A percentile compares a stretch with the other conserved stretches of the same genome.
Evolutionary conservation across 2,797 vertebrate species (phyloP).

Genomic region (Ctenochaetus hawaiiensis): DNA sequence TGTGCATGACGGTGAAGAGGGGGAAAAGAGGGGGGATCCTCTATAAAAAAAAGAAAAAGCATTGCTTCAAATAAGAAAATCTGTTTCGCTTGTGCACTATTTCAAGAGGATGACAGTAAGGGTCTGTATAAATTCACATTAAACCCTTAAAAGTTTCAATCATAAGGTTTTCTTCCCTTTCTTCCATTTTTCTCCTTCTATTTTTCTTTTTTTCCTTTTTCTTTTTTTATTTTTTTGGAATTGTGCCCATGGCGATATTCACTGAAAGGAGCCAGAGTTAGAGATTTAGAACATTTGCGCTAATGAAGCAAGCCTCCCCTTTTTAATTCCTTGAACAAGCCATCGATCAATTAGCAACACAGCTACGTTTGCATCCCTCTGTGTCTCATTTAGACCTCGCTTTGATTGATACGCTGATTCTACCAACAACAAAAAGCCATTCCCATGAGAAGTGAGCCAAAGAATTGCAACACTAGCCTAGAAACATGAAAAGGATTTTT

Average conservation of each 20-base stretch:
- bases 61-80: slow-evolving; percentile 58
- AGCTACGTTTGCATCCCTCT: slow-evolving; percentile 77
- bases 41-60: slow-evolving; percentile 47
- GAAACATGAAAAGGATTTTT: slow-evolving; percentile 71
- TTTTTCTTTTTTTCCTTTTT: background rate
- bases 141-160: slow-evolving; percentile 70
- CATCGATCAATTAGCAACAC: slow-evolving; percentile 85
- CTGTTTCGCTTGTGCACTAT: slow-evolving; percentile 38
- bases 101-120: slow-evolving; percentile 63
- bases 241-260: slow-evolving; percentile 70
- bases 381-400: slow-evolving; percentile 86
- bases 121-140: slow-evolving; percentile 56
- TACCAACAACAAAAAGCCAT: slow-evolving; percentile 78
- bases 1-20: slow-evolving; percentile 17
- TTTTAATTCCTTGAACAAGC: slow-evolving; percentile 85
- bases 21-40: slow-evolving; percentile 33
- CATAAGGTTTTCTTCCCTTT: slow-evolving; percentile 26
- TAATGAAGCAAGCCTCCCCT: slow-evolving; percentile 81
- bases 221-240: slow-evolving; percentile 21
- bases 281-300: slow-evolving; percentile 75
- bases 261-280: slow-evolving; percentile 62
- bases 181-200: too few relatives aligned
- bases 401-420: slow-evolving; percentile 85
- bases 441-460: slow-evolving; percentile 73
- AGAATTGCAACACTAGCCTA: slow-evolving; percentile 67